Percentiles rank a stretch among this genome's conserved stretches.
phyloP scores from a whole-genome alignment of 2,797 vertebrate genomes.

The Chaenodraco wilsoni region DNA sequence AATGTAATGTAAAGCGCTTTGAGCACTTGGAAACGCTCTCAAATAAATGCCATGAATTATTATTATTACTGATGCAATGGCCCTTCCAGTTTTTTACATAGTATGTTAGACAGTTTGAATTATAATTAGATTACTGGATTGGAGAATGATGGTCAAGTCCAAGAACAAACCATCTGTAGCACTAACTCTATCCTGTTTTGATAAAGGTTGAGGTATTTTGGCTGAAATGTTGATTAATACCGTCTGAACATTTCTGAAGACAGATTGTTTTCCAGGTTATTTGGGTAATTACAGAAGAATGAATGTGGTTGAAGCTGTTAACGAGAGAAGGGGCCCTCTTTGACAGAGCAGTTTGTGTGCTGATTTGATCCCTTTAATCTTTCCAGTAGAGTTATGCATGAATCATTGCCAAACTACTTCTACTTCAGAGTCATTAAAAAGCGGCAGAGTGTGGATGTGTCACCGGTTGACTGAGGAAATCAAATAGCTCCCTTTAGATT shows the following conservation, averaged over 20 bases:
- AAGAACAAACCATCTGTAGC: slow-evolving; percentile 35
- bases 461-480: slow-evolving; percentile 14
- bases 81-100: background rate
- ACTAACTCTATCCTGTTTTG: background rate
- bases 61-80: background rate
- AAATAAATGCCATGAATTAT: no score
- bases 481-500: background rate
- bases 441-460: slow-evolving; percentile 2
- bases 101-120: background rate
- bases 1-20: no score
- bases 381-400: background rate
- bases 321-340: background rate
- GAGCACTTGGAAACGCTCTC: no score
- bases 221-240: slow-evolving; percentile 13
- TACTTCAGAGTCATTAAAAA: background rate
- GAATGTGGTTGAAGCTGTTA: background rate
- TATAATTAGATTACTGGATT: slow-evolving; percentile 15
- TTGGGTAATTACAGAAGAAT: background rate
- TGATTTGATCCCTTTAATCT: background rate
- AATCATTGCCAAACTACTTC: no score
- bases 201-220: slow-evolving; percentile 22
- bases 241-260: slow-evolving; percentile 1
- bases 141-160: background rate
- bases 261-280: slow-evolving; percentile 13
- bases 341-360: background rate